A percentile compares a stretch with the other conserved stretches of the same genome.
Conservation (phyloP, 2,113 vertebrate species). For the Hippocampus guttulatus region DNA sequence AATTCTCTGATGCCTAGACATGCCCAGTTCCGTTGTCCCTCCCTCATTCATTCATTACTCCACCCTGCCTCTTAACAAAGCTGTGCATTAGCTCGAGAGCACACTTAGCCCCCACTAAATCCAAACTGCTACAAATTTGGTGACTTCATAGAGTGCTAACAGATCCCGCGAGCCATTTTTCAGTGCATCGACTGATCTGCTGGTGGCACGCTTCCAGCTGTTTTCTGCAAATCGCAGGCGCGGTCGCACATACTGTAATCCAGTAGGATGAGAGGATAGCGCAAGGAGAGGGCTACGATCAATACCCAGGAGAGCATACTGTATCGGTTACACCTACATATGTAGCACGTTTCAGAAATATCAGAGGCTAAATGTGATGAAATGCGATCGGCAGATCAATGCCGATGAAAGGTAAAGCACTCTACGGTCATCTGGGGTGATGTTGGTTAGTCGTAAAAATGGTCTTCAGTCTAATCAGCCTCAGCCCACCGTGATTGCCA, state of each 20-base stretch:
- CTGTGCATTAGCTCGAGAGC: constrained; percentile 21
- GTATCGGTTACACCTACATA: constrained; percentile 40
- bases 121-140: constrained; percentile 33
- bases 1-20: constrained; percentile 34
- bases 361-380: constrained; percentile 48
- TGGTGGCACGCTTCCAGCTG: not conserved
- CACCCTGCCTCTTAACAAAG: constrained; percentile 32
- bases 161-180: constrained; percentile 8
- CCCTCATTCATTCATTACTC: constrained; percentile 23
- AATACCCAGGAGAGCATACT: constrained; percentile 33
- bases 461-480: constrained; percentile 4
- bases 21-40: constrained; percentile 20
- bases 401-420: constrained; percentile 29
- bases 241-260: constrained; percentile 21
- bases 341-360: constrained; percentile 32
- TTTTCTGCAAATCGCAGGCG: constrained; percentile 1
- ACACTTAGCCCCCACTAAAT: constrained; percentile 14
- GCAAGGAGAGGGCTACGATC: constrained; percentile 22
- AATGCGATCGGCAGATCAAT: constrained; percentile 54
- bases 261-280: constrained; percentile 19
- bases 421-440: constrained; percentile 31
- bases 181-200: constrained; percentile 13
- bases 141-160: constrained; percentile 30
- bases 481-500: constrained; percentile 25
- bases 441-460: constrained; percentile 26